A percentile compares a stretch with the other conserved stretches of the same genome.
These are phyloP conservation scores for Pseudolaguvia tuberculata DNA, from an alignment of 2,113 vertebrate genomes.

Conservation along the genomic window DNA sequence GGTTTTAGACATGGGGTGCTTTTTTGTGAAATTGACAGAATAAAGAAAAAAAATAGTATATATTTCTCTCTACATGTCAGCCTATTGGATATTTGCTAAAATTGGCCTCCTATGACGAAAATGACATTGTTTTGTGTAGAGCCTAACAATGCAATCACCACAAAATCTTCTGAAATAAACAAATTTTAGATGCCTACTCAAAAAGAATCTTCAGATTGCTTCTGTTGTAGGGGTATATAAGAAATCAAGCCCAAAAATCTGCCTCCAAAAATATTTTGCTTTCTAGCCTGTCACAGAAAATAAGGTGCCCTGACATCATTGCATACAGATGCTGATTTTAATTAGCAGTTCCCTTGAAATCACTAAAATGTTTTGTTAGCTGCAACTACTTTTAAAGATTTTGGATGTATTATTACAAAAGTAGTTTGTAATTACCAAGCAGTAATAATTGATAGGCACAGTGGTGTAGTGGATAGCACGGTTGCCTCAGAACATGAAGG, in stretches of 20 bases:
- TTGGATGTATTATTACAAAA: slow-evolving; percentile 18
- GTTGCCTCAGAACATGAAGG: no score
- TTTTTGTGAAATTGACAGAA: slow-evolving; percentile 11
- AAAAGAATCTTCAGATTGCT: not conserved
- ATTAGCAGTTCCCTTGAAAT: slow-evolving; percentile 2
- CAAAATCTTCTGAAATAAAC: not conserved
- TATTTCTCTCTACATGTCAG: not conserved
- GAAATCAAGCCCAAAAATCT: not conserved
- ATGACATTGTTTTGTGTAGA: slow-evolving; percentile 26
- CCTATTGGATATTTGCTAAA: slow-evolving; percentile 15
- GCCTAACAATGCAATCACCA: slow-evolving; percentile 9
- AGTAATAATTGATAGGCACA: slow-evolving; percentile 30
- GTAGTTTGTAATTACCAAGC: slow-evolving; percentile 9
- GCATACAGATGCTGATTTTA: slow-evolving; percentile 3
- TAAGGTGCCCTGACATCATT: slow-evolving; percentile 2
- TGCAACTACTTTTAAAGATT: slow-evolving; percentile 11
- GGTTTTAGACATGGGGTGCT: slow-evolving; percentile 9
- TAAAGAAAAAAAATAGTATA: not conserved
- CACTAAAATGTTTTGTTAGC: slow-evolving; percentile 1
- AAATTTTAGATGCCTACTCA: not conserved
- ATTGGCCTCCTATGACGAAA: slow-evolving; percentile 31
- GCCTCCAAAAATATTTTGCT: slow-evolving; percentile 16
- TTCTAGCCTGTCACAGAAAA: not conserved
- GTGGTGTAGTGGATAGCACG: no score
- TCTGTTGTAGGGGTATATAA: not conserved